Conservation (phyloP, 2,113 vertebrate genomes). For the Pomatostomus ruficeps region DNA sequence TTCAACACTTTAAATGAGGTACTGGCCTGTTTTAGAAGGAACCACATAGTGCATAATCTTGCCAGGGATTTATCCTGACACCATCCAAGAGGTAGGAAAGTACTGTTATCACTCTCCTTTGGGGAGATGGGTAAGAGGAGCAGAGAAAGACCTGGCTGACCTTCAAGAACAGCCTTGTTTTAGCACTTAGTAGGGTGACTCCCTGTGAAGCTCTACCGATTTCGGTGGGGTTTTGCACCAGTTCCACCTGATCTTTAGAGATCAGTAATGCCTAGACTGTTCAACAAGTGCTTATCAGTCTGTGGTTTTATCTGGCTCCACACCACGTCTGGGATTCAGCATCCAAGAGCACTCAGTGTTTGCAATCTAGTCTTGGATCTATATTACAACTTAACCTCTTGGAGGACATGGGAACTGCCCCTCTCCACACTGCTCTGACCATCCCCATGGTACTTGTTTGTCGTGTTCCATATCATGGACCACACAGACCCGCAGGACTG, state of each 20-base stretch:
- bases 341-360: background rate
- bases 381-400: background rate
- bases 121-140: background rate
- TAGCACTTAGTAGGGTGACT: background rate
- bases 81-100: background rate
- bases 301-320: background rate
- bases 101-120: background rate
- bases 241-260: background rate
- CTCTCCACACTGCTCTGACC: background rate
- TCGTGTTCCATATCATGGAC: rapidly evolving
- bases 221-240: background rate
- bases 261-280: background rate
- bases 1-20: background rate
- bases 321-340: background rate
- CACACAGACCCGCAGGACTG: rapidly evolving
- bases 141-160: background rate
- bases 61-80: background rate
- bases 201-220: background rate
- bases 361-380: too few species aligned
- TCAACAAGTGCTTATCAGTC: background rate
- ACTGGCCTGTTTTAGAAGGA: background rate
- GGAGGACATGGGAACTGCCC: background rate
- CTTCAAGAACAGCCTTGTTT: background rate
- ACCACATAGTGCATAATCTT: background rate
- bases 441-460: too few species aligned